Evolutionary conservation across 2,797 vertebrate species (phyloP), one percentile per base, ranked within the genome.

Genomic region (Chrosomus eos): DNA sequence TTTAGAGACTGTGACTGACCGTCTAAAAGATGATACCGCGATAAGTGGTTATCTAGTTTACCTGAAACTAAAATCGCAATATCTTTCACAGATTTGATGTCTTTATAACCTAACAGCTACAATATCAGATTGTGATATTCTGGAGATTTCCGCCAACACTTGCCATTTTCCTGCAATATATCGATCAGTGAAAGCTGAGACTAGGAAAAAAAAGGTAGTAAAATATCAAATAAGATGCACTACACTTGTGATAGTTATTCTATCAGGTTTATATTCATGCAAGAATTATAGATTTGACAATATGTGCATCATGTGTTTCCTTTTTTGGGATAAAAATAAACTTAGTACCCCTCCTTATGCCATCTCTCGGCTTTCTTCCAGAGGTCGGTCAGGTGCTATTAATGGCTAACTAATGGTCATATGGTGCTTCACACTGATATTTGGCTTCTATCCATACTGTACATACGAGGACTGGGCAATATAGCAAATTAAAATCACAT

Each of bases 341-440:
- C 28, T 71, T 23, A 31, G 21, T 66, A 21, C 64, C 16, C 43
- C 28, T 62, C 70, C 81, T n/a, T 66, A 75, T 83, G 43, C 8
- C 40, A 26, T 76, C 21, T 73, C 23, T 78, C 2, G 66, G 38
- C 64, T 81, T 51, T 60, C 38, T 45, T 78, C 71, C 81, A 71
- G 53, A 62, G 81, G 60, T 78, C 33, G n/a, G 26, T 53, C 58
- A 53, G 58, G 80, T 83, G 23, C 58, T 75, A 45, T 64, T 82
- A 82, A 64, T 74, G 70, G 55, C 58, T 74, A 74, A 74, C 70
- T 74, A 82, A 82, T 82, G 81, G 38, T 82, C 81, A 82, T 82
- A 82, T 74, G 55, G 81, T 82, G 80, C 80, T 43, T 38, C 28
- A 48, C 26, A 8, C 21, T 60, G 81, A 74, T 64, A 74, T 62